Percentiles rank a stretch among this genome's conserved stretches.
These are phyloP conservation scores for Diplogasteroides magnus DNA, from an alignment of 1,140 invertebrate genomes.

Conservation along the genomic window DNA sequence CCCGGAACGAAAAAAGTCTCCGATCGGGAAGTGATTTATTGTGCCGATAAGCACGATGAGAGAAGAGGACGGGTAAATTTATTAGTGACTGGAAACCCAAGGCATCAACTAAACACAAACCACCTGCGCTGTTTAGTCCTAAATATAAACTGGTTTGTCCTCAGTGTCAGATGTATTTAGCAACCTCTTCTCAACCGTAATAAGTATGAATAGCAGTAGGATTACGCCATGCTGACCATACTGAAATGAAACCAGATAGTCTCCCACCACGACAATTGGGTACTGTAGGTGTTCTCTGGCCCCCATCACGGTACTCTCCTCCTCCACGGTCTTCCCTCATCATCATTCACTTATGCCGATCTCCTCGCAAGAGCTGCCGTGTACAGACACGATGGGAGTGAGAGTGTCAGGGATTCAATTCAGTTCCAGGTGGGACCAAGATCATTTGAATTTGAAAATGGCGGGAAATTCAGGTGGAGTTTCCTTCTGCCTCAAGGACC, in stretches of 20 bases:
- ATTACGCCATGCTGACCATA: too few species aligned
- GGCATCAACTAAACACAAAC: background rate
- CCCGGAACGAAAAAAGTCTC: too few species aligned
- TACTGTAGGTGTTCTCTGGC: conserved; percentile 19
- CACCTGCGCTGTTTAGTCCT: background rate
- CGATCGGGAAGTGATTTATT: background rate
- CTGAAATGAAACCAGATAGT: background rate
- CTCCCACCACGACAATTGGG: background rate
- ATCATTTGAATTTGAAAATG: background rate
- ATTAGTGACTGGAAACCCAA: too few species aligned
- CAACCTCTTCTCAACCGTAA: too few species aligned
- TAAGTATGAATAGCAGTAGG: too few species aligned
- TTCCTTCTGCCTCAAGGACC: background rate
- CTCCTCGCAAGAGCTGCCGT: conserved; percentile 23
- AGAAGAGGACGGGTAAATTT: too few species aligned
- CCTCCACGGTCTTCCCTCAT: conserved; percentile 16
- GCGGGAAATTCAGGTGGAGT: conserved; percentile 17
- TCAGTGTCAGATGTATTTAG: too few species aligned
- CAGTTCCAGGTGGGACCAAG: conserved; percentile 28
- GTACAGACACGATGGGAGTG: conserved; percentile 32
- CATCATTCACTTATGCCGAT: conserved; percentile 29
- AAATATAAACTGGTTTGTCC: background rate
- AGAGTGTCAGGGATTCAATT: conserved; percentile 27
- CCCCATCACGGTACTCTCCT: conserved; percentile 30
- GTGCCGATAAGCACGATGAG: background rate